Conservation (phyloP, 2,797 vertebrate species). For the Glyptemys insculpta region DNA sequence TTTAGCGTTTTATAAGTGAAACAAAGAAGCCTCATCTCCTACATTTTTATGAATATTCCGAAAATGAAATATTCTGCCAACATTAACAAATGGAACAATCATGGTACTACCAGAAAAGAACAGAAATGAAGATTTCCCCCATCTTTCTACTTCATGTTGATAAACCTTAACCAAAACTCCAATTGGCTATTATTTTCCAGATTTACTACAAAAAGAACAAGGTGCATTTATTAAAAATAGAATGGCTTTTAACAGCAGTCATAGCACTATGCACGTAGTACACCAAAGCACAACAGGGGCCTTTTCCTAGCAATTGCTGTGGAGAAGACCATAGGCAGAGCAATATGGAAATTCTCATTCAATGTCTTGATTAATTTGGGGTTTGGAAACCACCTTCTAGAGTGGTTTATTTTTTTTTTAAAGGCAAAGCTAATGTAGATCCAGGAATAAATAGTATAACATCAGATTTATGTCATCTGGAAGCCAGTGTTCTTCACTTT, state of each 20-base stretch:
- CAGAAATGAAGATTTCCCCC: slow-evolving; percentile 59
- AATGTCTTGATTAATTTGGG: slow-evolving; percentile 78
- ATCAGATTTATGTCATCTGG: slow-evolving; percentile 78
- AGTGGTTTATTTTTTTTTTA: slow-evolving; percentile 73
- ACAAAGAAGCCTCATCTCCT: not conserved
- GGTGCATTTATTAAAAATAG: slow-evolving; percentile 78
- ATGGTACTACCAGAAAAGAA: not conserved
- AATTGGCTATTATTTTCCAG: slow-evolving; percentile 72
- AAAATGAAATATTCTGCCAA: slow-evolving; percentile 17
- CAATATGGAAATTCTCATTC: slow-evolving; percentile 77
- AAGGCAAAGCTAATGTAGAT: slow-evolving; percentile 65
- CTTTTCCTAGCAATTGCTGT: slow-evolving; percentile 74
- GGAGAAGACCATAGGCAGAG: slow-evolving; percentile 77
- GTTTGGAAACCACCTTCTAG: slow-evolving; percentile 74
- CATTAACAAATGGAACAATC: slow-evolving; percentile 58
- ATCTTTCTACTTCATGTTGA: not conserved
- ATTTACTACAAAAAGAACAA: slow-evolving; percentile 77
- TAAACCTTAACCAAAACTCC: slow-evolving; percentile 68
- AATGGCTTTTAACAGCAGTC: slow-evolving; percentile 76
- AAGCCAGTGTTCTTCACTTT: slow-evolving; percentile 52
- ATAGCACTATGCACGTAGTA: slow-evolving; percentile 53
- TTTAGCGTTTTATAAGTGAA: slow-evolving; percentile 22
- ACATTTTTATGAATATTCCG: slow-evolving; percentile 1
- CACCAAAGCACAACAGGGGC: slow-evolving; percentile 77
- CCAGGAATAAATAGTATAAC: slow-evolving; percentile 48